Conservation (phyloP, 1,140 invertebrate species). For the Brachionus koreanus region DNA sequence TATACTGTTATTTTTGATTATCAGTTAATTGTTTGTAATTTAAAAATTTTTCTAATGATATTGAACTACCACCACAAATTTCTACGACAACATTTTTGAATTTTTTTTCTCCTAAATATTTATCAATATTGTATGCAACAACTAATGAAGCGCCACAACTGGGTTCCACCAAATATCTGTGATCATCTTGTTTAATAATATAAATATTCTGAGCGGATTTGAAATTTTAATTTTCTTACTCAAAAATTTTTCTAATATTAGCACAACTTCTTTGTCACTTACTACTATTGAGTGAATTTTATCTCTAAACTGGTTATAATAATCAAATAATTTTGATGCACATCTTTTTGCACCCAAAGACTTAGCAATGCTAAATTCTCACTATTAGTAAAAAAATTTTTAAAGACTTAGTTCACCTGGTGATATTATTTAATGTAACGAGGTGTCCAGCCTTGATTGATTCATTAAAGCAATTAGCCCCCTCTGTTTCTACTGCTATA, state of each 20-base stretch:
- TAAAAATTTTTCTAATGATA: conserved; percentile 54
- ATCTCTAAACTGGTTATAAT: conserved; percentile 48
- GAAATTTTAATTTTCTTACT: conserved; percentile 49
- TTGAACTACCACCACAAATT: conserved; percentile 61
- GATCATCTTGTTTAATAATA: conserved; percentile 50
- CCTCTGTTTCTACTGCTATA: conserved; percentile 62
- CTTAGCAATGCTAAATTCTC: conserved; percentile 56
- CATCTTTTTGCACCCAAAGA: conserved; percentile 58
- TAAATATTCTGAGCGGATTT: background rate
- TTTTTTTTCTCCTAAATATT: background rate
- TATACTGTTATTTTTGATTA: too few species aligned
- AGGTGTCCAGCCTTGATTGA: conserved; percentile 57
- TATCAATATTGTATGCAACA: conserved; percentile 53
- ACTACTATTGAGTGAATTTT: conserved; percentile 58
- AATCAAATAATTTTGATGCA: conserved; percentile 53
- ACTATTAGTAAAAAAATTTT: background rate
- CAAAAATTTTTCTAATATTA: conserved; percentile 59
- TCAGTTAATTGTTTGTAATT: conserved; percentile 50
- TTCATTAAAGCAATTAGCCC: conserved; percentile 59
- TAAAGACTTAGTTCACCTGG: conserved; percentile 52
- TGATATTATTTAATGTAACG: conserved; percentile 57
- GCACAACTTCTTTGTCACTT: conserved; percentile 59
- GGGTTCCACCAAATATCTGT: conserved; percentile 61
- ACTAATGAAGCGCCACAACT: conserved; percentile 61
- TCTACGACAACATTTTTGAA: conserved; percentile 58